Conservation (phyloP, 37 sponge, comb jelly and placozoan species). For the Eunapius fragilis region DNA sequence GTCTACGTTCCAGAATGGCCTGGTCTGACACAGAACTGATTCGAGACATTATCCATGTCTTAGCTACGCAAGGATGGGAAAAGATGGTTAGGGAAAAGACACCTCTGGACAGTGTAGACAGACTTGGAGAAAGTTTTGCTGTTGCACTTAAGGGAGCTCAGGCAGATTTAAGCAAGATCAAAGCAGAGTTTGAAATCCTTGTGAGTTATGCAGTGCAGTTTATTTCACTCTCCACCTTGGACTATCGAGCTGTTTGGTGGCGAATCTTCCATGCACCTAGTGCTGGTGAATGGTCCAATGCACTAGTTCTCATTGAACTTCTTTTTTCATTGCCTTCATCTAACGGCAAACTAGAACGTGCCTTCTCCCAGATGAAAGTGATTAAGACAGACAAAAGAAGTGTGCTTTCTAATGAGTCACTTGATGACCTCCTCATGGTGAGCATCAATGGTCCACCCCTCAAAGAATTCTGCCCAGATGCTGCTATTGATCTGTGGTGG, state of each 20-base stretch:
- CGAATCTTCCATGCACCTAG: too few relatives aligned
- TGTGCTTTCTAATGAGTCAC: constrained; percentile 50
- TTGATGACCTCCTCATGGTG: constrained; percentile 60
- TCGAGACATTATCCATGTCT: constrained; percentile 37
- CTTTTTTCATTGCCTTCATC: constrained; percentile 66
- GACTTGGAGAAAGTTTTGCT: constrained; percentile 47
- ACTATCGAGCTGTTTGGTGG: constrained; percentile 78
- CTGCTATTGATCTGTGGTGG: constrained; percentile 70
- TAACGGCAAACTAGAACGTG: constrained; percentile 69
- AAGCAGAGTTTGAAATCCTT: constrained; percentile 27
- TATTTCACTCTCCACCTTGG: constrained; percentile 65
- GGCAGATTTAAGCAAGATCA: constrained; percentile 23
- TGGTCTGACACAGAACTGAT: constrained; percentile 50
- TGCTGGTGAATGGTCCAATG: too few relatives aligned
- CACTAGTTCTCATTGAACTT: constrained; percentile 32
- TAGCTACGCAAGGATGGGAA: constrained; percentile 64
- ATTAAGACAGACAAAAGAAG: constrained; percentile 58
- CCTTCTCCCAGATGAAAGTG: constrained; percentile 47
- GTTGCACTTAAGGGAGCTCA: constrained; percentile 46
- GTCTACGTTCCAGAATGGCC: constrained; percentile 18
- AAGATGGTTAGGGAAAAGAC: constrained; percentile 48
- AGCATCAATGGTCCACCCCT: constrained; percentile 8
- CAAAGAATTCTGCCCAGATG: constrained; percentile 42
- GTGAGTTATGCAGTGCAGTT: constrained; percentile 59
- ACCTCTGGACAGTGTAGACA: constrained; percentile 36